A percentile compares a stretch with the other conserved stretches of the same genome.
These are phyloP conservation scores for Osedax frankpressi DNA, from an alignment of 2,888 invertebrate genomes.

Conservation along the genomic window DNA sequence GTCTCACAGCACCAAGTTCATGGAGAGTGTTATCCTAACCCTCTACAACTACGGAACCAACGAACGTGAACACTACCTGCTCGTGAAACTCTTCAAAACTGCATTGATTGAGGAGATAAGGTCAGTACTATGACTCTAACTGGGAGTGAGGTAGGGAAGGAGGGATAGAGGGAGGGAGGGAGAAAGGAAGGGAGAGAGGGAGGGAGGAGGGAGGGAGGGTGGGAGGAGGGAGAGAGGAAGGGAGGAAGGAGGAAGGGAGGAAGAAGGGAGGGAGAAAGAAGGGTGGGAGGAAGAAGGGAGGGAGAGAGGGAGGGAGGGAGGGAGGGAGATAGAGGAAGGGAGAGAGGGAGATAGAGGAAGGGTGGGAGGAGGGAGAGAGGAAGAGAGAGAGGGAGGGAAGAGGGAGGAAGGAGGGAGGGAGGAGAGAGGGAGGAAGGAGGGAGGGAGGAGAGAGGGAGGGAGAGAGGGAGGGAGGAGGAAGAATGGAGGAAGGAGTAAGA, in stretches of 20 bases:
- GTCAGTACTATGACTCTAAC: no score
- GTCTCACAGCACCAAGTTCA: slow-evolving; percentile 59
- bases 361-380: not conserved
- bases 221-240: not conserved
- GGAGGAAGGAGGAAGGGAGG: not conserved
- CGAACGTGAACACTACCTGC: slow-evolving; percentile 61
- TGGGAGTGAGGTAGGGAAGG: no score
- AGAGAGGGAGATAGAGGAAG: not conserved
- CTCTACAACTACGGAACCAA: slow-evolving; percentile 66
- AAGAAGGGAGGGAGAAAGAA: not conserved
- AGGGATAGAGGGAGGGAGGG: no score
- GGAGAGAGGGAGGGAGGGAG: not conserved
- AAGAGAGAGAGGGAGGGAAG: not conserved
- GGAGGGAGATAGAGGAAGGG: not conserved
- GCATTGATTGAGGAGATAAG: slow-evolving; percentile 63
- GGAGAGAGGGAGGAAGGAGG: not conserved
- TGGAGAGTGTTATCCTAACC: slow-evolving; percentile 62
- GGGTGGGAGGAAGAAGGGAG: not conserved
- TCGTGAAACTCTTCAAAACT: slow-evolving; percentile 59
- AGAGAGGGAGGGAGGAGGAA: not conserved
- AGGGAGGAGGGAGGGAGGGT: not conserved
- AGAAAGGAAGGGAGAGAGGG: not conserved
- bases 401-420: not conserved
- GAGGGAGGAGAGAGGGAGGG: not conserved
- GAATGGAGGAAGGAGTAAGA: not conserved